Evolutionary conservation across 2,888 invertebrate species (phyloP).

Genomic region (Eubasilissa splendida): DNA sequence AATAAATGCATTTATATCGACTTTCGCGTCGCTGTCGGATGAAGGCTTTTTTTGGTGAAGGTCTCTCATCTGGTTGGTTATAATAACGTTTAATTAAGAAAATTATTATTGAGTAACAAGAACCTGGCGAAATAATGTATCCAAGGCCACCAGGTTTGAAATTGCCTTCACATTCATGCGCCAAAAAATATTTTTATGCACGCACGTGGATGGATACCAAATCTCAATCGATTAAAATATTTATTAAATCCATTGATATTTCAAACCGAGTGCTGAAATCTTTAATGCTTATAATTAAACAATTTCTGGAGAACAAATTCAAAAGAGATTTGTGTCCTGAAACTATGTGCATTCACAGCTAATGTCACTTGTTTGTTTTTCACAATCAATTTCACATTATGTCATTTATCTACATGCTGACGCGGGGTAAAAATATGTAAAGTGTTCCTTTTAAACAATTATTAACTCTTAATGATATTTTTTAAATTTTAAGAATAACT

Average conservation of each 20-base stretch:
- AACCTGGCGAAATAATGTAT: not conserved
- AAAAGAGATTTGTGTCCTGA: not conserved
- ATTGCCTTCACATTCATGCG: not conserved
- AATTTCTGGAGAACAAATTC: not conserved
- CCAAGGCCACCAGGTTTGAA: slow-evolving; percentile 6
- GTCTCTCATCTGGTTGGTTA: slow-evolving; percentile 10
- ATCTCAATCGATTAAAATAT: too few species aligned
- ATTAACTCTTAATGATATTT: too few species aligned
- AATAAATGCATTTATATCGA: not conserved
- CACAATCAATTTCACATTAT: slow-evolving; percentile 2
- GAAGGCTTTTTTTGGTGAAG: not conserved
- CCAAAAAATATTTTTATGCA: not conserved
- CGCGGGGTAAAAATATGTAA: too few species aligned
- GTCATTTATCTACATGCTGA: too few species aligned
- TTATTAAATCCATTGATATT: too few species aligned
- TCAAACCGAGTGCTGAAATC: too few species aligned
- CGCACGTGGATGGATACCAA: slow-evolving; percentile 13
- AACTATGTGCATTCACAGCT: slow-evolving; percentile 28
- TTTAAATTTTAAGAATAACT: too few species aligned
- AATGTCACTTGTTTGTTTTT: slow-evolving; percentile 32
- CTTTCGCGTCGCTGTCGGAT: not conserved
- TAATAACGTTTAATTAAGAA: not conserved
- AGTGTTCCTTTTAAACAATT: too few species aligned
- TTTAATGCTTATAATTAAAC: too few species aligned
- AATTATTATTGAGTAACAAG: not conserved